Conservation (phyloP, 2,113 vertebrate genomes). For the Suricata suricatta region DNA sequence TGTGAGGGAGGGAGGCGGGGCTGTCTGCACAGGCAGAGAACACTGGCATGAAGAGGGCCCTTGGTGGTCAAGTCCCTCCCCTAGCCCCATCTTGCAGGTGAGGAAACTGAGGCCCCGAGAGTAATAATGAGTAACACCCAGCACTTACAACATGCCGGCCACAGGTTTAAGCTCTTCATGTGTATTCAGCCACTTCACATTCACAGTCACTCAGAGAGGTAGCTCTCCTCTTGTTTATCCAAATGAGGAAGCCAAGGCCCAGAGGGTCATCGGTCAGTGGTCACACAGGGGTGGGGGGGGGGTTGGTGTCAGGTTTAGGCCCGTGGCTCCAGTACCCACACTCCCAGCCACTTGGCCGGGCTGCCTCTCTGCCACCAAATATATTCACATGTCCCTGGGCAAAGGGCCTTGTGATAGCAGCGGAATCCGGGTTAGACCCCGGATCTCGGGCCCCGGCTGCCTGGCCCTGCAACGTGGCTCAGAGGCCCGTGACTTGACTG, state of each 20-base stretch:
- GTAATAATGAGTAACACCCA: fast-evolving
- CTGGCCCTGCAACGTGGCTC: not conserved
- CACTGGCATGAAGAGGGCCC: fast-evolving
- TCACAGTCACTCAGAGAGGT: not conserved
- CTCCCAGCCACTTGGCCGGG: not conserved
- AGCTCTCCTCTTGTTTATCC: not conserved
- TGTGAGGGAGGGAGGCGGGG: not conserved
- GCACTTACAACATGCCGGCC: not conserved
- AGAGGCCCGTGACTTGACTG: not conserved
- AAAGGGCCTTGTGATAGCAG: not conserved
- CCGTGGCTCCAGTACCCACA: not conserved
- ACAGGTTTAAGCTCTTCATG: fast-evolving
- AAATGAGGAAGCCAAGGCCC: not conserved
- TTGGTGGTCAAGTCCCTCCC: not conserved
- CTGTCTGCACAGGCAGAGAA: not conserved
- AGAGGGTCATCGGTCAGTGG: fast-evolving
- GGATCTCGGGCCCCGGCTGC: not conserved
- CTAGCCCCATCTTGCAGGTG: not conserved
- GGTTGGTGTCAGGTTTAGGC: not conserved
- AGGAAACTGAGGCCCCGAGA: not conserved
- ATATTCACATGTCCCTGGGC: fast-evolving
- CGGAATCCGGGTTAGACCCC: not conserved
- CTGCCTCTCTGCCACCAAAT: not conserved
- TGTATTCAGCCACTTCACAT: too few relatives aligned
- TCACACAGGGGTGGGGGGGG: fast-evolving